Evolutionary conservation across 1,140 invertebrate genomes (phyloP).

Genomic region (Bursaphelenchus mucronatus): DNA sequence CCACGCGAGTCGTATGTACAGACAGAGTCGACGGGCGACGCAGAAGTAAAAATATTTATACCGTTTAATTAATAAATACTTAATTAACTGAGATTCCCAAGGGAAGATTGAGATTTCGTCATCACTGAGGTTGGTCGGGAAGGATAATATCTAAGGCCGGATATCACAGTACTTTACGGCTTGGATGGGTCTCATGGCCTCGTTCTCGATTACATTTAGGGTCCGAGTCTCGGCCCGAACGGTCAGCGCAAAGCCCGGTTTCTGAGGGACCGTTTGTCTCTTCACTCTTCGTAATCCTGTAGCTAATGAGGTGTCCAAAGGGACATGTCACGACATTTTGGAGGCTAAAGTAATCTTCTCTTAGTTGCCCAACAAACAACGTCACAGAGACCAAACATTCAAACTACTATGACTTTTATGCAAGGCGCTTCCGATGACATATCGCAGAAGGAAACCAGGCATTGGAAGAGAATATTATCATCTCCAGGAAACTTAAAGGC

Average conservation of each 20-base stretch:
- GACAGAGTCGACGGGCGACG: not conserved
- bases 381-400: not conserved
- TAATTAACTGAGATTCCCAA: slow-evolving; percentile 5
- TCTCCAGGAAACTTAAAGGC: slow-evolving; percentile 60
- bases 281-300: slow-evolving; percentile 27
- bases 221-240: slow-evolving; percentile 45
- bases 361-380: slow-evolving; percentile 13
- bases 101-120: not conserved
- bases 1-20: slow-evolving; percentile 19
- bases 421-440: slow-evolving; percentile 42
- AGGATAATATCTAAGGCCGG: slow-evolving; percentile 26
- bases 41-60: slow-evolving; percentile 3
- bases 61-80: slow-evolving; percentile 11
- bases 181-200: slow-evolving; percentile 48
- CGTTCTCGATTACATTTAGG: slow-evolving; percentile 56
- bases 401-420: slow-evolving; percentile 17
- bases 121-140: slow-evolving; percentile 1
- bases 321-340: slow-evolving; percentile 35
- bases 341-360: slow-evolving; percentile 47
- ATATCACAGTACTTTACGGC: slow-evolving; percentile 56
- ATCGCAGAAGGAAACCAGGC: slow-evolving; percentile 54
- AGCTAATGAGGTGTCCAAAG: not conserved
- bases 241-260: slow-evolving; percentile 36
- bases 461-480: slow-evolving; percentile 52
- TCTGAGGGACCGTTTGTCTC: slow-evolving; percentile 32